Evolutionary conservation across 2,797 vertebrate genomes (phyloP), one percentile per base, ranked within the genome.

Genomic region (Schizothorax lantsangensis): DNA sequence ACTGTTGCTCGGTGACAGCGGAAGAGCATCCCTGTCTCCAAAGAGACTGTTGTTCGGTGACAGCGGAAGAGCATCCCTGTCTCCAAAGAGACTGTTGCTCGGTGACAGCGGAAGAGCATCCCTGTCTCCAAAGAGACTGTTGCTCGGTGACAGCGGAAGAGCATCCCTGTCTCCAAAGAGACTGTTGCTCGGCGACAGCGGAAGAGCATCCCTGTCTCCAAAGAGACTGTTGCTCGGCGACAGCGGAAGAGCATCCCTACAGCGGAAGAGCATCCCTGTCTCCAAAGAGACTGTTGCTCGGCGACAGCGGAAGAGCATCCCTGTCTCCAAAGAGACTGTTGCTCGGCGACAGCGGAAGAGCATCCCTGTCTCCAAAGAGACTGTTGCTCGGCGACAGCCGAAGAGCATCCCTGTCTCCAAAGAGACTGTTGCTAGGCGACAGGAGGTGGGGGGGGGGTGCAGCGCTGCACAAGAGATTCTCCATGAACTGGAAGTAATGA

Each of bases 1-100:
- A 33, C 33, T 2, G 49, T 91, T 84, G 14, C 85, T 91, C 0
- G 83, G 86, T 9, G 89, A 91, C 30, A 30, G 30, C 30, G 30
- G 30, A 30, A 30, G 30, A 30, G 30, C 30, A 30, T 30, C 30
- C 30, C 30, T 30, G 30, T 30, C 30, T 30, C 30, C 83, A 15
- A 73, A 79, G 78, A 80, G 12, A 3, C 17, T 72, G 11, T 89
- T 89, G 33, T 36, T 30, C 26, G 33, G 43, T 19, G 86, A 11
- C 83, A 87, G 19, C 30, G 30, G 30, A 30, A 30, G 30, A 30
- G 30, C 30, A 30, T 30, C 30, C 30, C 30, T 30, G 30, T 30
- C 30, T 30, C 30, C 30, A 30, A 30, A 30, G 30, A 30, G 30
- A 30, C 30, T 30, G 30, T 30, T 30, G 30, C 30, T 30, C 30